These are phyloP conservation scores for Phyllostomus discolor DNA, from an alignment of 2,113 vertebrate species.

Conservation along the genomic window DNA sequence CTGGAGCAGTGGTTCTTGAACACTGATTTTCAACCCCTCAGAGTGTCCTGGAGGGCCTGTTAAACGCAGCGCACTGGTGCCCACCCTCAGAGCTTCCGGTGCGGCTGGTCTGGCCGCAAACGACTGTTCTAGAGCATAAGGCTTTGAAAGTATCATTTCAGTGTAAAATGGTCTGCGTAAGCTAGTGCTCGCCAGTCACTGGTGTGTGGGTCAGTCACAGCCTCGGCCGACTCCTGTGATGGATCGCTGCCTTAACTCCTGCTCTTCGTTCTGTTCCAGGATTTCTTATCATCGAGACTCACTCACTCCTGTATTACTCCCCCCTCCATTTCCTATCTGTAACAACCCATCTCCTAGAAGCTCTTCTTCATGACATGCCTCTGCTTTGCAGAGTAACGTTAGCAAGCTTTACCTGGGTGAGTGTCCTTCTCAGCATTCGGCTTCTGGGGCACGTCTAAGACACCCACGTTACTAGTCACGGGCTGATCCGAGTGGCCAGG, in stretches of 20 bases:
- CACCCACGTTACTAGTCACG: background rate
- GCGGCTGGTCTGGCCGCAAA: background rate
- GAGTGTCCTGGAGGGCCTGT: background rate
- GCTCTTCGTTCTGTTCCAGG: background rate
- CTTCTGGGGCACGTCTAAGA: background rate
- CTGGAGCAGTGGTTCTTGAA: background rate
- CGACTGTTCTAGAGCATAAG: background rate
- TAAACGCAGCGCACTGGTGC: background rate
- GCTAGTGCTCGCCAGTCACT: background rate
- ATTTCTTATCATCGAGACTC: background rate
- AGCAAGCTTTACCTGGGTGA: slow-evolving; percentile 74
- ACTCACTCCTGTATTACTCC: background rate
- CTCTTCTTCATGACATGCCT: background rate
- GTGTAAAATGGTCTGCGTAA: background rate
- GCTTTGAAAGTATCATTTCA: background rate
- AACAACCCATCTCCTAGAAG: background rate
- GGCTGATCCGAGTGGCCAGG: background rate
- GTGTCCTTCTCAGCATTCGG: background rate
- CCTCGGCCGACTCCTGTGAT: background rate
- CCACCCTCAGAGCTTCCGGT: background rate
- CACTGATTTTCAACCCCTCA: background rate
- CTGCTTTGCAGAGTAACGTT: background rate
- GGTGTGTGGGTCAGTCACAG: background rate
- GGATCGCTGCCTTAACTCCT: background rate
- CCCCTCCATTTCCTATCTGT: background rate